Evolutionary conservation across 2,797 vertebrate species (phyloP).

Genomic region (Propithecus deckenii): DNA sequence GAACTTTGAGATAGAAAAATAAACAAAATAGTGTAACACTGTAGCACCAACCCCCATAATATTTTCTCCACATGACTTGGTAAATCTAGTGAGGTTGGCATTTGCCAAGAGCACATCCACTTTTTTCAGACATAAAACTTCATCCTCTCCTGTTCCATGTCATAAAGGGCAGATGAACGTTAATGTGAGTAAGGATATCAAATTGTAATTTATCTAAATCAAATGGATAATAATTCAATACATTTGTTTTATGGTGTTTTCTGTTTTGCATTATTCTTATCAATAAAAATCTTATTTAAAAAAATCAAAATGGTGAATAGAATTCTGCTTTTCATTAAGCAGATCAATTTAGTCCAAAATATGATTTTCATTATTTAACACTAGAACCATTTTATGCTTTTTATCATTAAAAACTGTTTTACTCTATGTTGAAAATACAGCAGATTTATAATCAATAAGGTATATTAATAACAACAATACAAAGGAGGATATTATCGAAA

Average conservation of each 20-base stretch:
- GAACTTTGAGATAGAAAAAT: constrained; percentile 61
- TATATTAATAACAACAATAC: background rate
- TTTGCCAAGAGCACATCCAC: background rate
- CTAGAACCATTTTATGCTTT: background rate
- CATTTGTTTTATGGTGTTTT: background rate
- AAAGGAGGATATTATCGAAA: background rate
- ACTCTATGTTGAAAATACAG: background rate
- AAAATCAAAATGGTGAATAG: background rate
- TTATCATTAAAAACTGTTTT: constrained; percentile 20
- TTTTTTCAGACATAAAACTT: background rate
- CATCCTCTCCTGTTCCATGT: background rate
- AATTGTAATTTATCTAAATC: background rate
- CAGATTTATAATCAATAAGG: background rate
- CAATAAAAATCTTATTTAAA: background rate
- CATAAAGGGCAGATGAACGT: background rate
- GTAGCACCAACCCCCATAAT: background rate
- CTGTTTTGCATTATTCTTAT: background rate
- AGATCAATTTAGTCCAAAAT: background rate
- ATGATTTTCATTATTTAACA: constrained; percentile 23
- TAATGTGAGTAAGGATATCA: background rate
- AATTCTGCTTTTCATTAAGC: constrained; percentile 42
- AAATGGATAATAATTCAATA: background rate
- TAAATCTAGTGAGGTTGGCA: background rate
- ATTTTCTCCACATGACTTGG: constrained; percentile 19
- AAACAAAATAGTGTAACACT: constrained; percentile 68